phyloP scores from a whole-genome alignment of 2,113 vertebrate genomes.

The Hippolais icterina region DNA sequence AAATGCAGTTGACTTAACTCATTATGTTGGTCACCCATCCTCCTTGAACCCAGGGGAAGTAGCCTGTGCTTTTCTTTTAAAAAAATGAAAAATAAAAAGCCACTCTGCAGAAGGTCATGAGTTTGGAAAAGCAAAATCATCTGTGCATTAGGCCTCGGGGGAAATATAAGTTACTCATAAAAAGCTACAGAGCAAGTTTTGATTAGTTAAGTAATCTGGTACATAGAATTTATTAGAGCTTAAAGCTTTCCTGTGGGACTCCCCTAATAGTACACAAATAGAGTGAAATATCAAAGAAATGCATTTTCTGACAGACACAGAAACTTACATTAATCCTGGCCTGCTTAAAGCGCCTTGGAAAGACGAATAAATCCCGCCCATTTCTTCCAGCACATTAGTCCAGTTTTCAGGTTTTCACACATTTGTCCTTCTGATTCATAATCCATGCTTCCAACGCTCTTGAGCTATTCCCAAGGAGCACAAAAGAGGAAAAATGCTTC shows the following conservation, averaged over 20 bases:
- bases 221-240: conserved; percentile 39
- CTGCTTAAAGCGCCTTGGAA: background rate
- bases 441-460: background rate
- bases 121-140: conserved; percentile 4
- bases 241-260: conserved; percentile 29
- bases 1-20: background rate
- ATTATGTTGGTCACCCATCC: background rate
- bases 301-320: background rate
- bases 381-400: background rate
- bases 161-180: conserved; percentile 45
- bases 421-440: conserved; percentile 16
- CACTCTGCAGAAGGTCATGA: background rate
- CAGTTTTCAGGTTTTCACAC: background rate
- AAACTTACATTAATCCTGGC: background rate
- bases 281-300: background rate
- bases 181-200: conserved; percentile 47
- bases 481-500: background rate
- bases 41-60: background rate
- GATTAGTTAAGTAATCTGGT: conserved; percentile 50
- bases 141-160: background rate
- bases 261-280: conserved; percentile 18
- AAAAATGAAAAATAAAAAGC: background rate
- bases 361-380: background rate
- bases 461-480: background rate
- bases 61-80: background rate